Percentiles rank a stretch among this genome's conserved stretches.
Evolutionary conservation across 2,888 invertebrate genomes (phyloP).

Genomic region (Hirtodrosophila trivittata): DNA sequence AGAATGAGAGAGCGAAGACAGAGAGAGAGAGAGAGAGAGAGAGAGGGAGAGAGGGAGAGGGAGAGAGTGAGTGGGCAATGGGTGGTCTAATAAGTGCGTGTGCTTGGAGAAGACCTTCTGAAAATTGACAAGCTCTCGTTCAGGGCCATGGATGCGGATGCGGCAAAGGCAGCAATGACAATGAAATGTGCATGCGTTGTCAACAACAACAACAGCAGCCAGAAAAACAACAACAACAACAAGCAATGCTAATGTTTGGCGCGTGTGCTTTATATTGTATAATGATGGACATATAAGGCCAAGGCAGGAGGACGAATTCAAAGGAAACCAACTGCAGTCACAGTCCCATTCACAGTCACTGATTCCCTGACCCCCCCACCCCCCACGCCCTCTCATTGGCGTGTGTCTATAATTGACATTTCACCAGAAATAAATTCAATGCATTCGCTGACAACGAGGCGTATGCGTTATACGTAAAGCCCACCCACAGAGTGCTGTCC

Average conservation of each 20-base stretch:
- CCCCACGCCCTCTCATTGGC: no score
- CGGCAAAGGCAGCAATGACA: constrained; percentile 10
- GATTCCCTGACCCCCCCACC: no score
- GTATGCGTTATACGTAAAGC: constrained; percentile 24
- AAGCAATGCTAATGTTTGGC: constrained; percentile 8
- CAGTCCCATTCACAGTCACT: no score
- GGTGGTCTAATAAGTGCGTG: constrained; percentile 4
- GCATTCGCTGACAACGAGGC: constrained; percentile 17
- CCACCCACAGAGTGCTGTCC: no score
- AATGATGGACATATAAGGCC: constrained; percentile 45
- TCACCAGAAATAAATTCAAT: not conserved
- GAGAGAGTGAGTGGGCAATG: not conserved
- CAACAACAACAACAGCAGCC: not conserved
- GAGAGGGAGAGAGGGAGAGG: not conserved
- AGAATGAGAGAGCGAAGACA: not conserved
- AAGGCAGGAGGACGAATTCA: constrained; percentile 24
- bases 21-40: not conserved
- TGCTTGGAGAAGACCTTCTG: constrained; percentile 38
- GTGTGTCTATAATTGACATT: constrained; percentile 42
- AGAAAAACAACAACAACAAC: constrained; percentile 25
- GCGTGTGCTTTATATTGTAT: constrained; percentile 54
- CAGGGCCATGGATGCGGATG: constrained; percentile 59
- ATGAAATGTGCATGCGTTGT: constrained; percentile 3
- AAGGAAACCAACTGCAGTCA: constrained; percentile 1
- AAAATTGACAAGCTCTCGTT: constrained; percentile 67